These are phyloP conservation scores for Muntiacus reevesi DNA, from an alignment of 2,113 vertebrate genomes.

Conservation along the genomic window DNA sequence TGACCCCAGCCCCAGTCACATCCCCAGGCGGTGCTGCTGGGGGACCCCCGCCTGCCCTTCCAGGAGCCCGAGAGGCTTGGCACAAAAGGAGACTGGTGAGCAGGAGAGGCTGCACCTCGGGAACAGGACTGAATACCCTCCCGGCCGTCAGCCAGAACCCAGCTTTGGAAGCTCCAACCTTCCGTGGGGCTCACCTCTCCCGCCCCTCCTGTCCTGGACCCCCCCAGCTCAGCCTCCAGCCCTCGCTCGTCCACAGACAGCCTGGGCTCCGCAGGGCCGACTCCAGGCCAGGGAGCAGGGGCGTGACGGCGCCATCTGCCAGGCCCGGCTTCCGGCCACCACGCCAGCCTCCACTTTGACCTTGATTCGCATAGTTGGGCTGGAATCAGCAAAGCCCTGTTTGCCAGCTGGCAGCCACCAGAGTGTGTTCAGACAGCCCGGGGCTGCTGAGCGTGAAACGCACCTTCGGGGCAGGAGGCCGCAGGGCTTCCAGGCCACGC, in stretches of 20 bases:
- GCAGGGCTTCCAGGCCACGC: not conserved
- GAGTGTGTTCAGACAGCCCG: not conserved
- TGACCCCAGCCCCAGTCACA: not conserved
- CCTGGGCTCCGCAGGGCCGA: not conserved
- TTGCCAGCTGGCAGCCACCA: not conserved
- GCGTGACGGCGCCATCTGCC: not conserved
- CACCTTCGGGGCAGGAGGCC: accelerated
- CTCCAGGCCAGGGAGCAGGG: not conserved
- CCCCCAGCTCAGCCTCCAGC: too few species aligned
- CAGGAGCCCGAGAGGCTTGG: not conserved
- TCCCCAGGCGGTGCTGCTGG: not conserved
- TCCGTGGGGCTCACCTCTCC: not conserved
- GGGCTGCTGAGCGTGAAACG: not conserved
- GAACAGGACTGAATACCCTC: not conserved
- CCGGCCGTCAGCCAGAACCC: accelerated
- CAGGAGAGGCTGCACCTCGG: not conserved
- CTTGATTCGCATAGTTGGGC: not conserved
- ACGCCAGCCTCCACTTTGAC: not conserved
- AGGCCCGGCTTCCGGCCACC: not conserved
- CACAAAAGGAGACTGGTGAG: accelerated
- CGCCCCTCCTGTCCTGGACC: accelerated
- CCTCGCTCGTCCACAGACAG: not conserved
- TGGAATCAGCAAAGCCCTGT: not conserved
- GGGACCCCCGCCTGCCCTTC: accelerated
- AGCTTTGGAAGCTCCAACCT: accelerated